These are phyloP conservation scores for Stegodyphus dumicola DNA, from an alignment of 1,140 invertebrate species.

Conservation along the genomic window DNA sequence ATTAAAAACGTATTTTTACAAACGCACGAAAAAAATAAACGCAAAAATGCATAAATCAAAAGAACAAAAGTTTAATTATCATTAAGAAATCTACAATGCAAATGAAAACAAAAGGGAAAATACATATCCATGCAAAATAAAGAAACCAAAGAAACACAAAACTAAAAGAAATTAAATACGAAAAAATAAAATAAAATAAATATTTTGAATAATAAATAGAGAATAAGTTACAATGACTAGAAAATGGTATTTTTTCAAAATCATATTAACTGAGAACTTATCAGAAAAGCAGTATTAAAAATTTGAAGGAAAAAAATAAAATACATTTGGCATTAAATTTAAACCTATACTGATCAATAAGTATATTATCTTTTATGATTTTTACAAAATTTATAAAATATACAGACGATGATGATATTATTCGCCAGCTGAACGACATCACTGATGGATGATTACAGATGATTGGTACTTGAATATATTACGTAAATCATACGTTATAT, in stretches of 20 bases:
- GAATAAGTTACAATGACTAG: too few species aligned
- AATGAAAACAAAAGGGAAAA: background rate
- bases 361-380: background rate
- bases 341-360: too few species aligned
- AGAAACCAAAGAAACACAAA: background rate
- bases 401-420: background rate
- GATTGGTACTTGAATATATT: background rate
- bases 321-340: too few species aligned
- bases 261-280: too few species aligned
- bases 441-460: background rate
- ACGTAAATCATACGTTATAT: background rate
- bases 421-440: background rate
- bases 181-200: background rate
- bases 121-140: conserved; percentile 5
- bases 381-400: background rate
- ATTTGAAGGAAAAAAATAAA: too few species aligned
- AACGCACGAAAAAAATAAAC: conserved; percentile 1
- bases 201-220: too few species aligned
- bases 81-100: background rate
- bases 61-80: background rate
- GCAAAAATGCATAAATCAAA: background rate
- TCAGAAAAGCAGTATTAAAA: too few species aligned
- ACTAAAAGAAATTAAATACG: conserved; percentile 1
- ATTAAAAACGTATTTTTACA: too few species aligned
- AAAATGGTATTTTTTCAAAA: too few species aligned